Conservation (phyloP, 2,888 invertebrate genomes). For the Eupithecia abbreviata region DNA sequence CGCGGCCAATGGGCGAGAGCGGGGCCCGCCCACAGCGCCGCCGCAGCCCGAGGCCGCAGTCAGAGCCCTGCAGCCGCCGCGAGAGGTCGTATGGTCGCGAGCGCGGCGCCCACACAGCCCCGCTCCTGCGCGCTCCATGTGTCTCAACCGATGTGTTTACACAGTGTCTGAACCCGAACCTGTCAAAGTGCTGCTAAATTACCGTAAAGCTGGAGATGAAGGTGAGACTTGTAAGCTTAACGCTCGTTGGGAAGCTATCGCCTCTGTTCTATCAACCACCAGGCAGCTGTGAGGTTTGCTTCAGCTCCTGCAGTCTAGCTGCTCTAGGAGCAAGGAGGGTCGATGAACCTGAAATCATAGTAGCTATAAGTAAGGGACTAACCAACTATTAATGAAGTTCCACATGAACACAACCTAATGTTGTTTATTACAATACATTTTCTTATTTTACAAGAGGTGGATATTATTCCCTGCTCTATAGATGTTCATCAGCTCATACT, state of each 20-base stretch:
- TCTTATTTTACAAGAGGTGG: neutral
- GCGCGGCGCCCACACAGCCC: slow-evolving; percentile 30
- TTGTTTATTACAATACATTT: neutral
- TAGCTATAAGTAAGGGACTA: neutral
- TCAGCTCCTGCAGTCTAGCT: neutral
- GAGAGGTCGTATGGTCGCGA: slow-evolving; percentile 43
- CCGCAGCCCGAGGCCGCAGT: slow-evolving; percentile 52
- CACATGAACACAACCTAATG: neutral
- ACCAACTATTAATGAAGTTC: neutral
- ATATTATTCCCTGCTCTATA: neutral
- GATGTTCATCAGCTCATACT: neutral
- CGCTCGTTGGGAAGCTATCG: neutral
- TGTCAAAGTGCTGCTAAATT: slow-evolving; percentile 65
- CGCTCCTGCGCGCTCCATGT: slow-evolving; percentile 31
- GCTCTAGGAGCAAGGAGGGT: neutral
- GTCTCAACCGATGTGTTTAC: slow-evolving; percentile 31
- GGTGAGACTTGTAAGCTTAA: slow-evolving; percentile 54
- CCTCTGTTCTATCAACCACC: neutral
- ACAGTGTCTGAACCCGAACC: slow-evolving; percentile 51
- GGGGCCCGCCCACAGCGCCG: neutral
- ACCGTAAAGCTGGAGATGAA: slow-evolving; percentile 74
- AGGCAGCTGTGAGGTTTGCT: neutral
- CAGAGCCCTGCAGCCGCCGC: slow-evolving; percentile 55
- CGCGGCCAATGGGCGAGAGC: slow-evolving; percentile 23
- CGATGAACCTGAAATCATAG: neutral